phyloP scores from a whole-genome alignment of 2,888 invertebrate species.

The Myopa testacea region DNA sequence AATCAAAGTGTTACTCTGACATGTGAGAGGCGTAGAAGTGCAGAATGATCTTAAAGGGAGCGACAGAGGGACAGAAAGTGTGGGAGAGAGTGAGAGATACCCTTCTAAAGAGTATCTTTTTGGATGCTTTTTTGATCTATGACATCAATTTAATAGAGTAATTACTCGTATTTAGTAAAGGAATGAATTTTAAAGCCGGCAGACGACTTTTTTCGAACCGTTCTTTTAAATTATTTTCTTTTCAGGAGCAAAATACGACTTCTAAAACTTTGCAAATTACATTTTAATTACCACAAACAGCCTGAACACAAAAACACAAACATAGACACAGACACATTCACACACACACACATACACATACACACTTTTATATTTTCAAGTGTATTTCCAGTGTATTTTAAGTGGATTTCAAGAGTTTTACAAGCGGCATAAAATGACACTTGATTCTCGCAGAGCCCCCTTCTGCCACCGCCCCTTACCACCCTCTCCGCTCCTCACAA shows the following conservation, averaged over 20 bases:
- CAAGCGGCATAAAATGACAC: constrained; percentile 23
- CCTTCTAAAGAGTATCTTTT: too few species aligned
- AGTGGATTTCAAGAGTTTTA: constrained; percentile 38
- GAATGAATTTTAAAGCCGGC: constrained; percentile 3
- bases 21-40: too few species aligned
- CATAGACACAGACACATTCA: neutral
- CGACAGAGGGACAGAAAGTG: constrained; percentile 13
- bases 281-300: constrained; percentile 28
- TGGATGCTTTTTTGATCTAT: too few species aligned
- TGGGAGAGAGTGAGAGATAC: too few species aligned
- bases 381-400: constrained; percentile 25
- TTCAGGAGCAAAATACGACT: neutral
- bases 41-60: too few species aligned
- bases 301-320: neutral
- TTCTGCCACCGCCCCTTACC: neutral
- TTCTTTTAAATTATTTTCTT: neutral
- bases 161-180: too few species aligned
- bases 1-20: neutral
- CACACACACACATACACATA: constrained; percentile 20
- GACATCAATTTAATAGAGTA: too few species aligned
- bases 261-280: constrained; percentile 21
- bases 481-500: neutral
- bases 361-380: constrained; percentile 26
- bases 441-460: neutral
- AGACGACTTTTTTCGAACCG: neutral